A percentile compares a stretch with the other conserved stretches of the same genome.
Conservation (phyloP, 2,888 invertebrate species). For the Autographa pulchrina region DNA sequence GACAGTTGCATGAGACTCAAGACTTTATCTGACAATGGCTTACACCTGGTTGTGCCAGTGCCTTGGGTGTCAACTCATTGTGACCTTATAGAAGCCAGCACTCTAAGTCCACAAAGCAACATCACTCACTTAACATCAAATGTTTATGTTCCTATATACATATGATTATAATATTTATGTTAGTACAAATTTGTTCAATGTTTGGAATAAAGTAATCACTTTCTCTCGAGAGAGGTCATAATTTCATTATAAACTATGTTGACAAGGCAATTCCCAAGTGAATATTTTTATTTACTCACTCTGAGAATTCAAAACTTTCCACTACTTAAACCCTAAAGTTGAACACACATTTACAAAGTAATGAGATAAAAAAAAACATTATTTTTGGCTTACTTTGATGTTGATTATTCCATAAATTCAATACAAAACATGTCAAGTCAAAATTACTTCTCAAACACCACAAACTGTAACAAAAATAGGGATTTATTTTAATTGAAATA, state of each 20-base stretch:
- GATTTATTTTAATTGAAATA: slow-evolving; percentile 56
- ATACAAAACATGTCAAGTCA: slow-evolving; percentile 66
- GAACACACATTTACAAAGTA: slow-evolving; percentile 85
- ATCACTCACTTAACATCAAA: slow-evolving; percentile 66
- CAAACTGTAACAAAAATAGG: slow-evolving; percentile 68
- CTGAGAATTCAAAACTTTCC: slow-evolving; percentile 70
- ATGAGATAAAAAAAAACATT: slow-evolving; percentile 72
- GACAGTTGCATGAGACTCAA: slow-evolving; percentile 27
- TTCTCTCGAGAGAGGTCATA: slow-evolving; percentile 74
- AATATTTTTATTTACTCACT: slow-evolving; percentile 69
- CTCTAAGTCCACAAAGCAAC: slow-evolving; percentile 61
- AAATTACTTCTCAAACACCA: slow-evolving; percentile 62
- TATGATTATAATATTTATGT: slow-evolving; percentile 60
- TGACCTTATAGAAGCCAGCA: slow-evolving; percentile 62
- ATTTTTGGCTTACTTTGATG: slow-evolving; percentile 85
- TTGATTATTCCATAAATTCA: slow-evolving; percentile 68
- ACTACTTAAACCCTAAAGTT: slow-evolving; percentile 83
- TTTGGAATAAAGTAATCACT: slow-evolving; percentile 84
- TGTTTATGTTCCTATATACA: slow-evolving; percentile 66
- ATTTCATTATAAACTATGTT: slow-evolving; percentile 71
- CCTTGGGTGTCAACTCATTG: slow-evolving; percentile 46
- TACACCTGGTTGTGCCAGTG: slow-evolving; percentile 37
- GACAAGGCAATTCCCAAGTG: slow-evolving; percentile 74
- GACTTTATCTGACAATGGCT: slow-evolving; percentile 41
- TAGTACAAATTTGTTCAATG: slow-evolving; percentile 81